Evolutionary conservation across 2,888 invertebrate species (phyloP).

Genomic region (Trilocha varians): DNA sequence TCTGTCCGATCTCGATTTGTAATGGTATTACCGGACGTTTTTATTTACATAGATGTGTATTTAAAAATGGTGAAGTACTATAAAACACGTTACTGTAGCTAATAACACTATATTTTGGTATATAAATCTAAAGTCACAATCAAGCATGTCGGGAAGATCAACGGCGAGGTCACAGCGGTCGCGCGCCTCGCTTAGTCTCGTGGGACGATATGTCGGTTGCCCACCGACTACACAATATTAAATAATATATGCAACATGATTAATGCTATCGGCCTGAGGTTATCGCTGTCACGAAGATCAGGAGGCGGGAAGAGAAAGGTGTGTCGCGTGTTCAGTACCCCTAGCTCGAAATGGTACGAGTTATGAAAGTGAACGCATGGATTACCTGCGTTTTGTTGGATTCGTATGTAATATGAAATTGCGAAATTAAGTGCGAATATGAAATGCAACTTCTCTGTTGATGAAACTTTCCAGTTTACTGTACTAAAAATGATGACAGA

Average conservation of each 20-base stretch:
- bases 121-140: neutral
- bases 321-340: neutral
- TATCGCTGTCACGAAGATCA: neutral
- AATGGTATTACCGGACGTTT: too few species aligned
- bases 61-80: too few species aligned
- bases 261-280: constrained; percentile 1
- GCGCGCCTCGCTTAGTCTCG: constrained; percentile 31
- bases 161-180: constrained; percentile 49
- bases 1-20: too few species aligned
- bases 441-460: too few species aligned
- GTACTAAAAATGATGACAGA: too few species aligned
- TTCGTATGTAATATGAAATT: too few species aligned
- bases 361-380: neutral
- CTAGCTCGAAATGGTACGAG: neutral
- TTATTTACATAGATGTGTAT: too few species aligned
- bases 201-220: constrained; percentile 20
- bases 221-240: constrained; percentile 1
- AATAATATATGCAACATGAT: neutral
- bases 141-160: constrained; percentile 7
- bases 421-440: too few species aligned
- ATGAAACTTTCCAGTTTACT: too few species aligned
- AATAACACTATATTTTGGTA: too few species aligned
- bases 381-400: too few species aligned
- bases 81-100: neutral
- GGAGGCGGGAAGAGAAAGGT: neutral